Evolutionary conservation across 2,888 invertebrate species (phyloP).

Genomic region (Argyra leucocephala): DNA sequence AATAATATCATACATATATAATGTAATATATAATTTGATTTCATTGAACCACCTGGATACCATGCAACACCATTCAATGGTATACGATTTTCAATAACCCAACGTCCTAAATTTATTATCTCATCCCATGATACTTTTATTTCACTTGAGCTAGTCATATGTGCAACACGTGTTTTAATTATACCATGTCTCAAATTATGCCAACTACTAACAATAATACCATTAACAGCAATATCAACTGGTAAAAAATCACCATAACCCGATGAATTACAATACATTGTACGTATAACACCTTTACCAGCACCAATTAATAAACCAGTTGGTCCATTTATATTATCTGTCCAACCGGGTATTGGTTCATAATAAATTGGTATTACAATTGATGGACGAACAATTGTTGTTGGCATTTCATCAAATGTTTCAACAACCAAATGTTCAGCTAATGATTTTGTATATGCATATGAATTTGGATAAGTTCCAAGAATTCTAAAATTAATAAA

Average conservation of each 20-base stretch:
- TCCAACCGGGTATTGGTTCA: slow-evolving; percentile 80
- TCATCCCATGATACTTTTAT: slow-evolving; percentile 80
- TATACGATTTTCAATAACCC: slow-evolving; percentile 63
- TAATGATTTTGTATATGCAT: slow-evolving; percentile 87
- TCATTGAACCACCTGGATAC: slow-evolving; percentile 84
- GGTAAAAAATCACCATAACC: slow-evolving; percentile 72
- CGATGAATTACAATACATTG: slow-evolving; percentile 73
- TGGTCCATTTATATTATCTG: slow-evolving; percentile 90
- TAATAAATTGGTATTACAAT: slow-evolving; percentile 83
- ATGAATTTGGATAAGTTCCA: slow-evolving; percentile 78
- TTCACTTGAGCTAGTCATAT: slow-evolving; percentile 71
- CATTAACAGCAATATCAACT: slow-evolving; percentile 73
- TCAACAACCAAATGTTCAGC: slow-evolving; percentile 77
- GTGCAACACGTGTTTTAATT: slow-evolving; percentile 48
- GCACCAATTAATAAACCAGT: slow-evolving; percentile 70
- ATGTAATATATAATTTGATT: slow-evolving; percentile 64
- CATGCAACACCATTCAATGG: slow-evolving; percentile 81
- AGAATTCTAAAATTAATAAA: slow-evolving; percentile 48
- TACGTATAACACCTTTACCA: slow-evolving; percentile 80
- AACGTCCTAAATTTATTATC: slow-evolving; percentile 70
- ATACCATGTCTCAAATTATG: slow-evolving; percentile 31
- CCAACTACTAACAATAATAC: slow-evolving; percentile 41
- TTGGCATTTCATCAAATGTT: slow-evolving; percentile 65
- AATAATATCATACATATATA: slow-evolving; percentile 75
- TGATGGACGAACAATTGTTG: slow-evolving; percentile 74